These are phyloP conservation scores for Ranitomeya variabilis DNA, from an alignment of 2,113 vertebrate genomes.

Conservation along the genomic window DNA sequence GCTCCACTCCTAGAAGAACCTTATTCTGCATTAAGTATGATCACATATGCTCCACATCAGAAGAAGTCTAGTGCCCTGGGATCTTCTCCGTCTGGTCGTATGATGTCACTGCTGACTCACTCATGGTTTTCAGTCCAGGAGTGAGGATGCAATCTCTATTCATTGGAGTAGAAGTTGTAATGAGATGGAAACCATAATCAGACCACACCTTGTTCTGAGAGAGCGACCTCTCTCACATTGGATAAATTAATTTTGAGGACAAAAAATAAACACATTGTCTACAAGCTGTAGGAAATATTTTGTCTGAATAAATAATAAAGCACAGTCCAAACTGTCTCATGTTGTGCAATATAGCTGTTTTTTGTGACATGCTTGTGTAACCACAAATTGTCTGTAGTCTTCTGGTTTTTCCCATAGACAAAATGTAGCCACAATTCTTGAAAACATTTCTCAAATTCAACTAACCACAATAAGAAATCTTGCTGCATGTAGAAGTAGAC, in stretches of 20 bases:
- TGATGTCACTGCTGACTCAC: slow-evolving; percentile 8
- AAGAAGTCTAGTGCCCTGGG: background rate
- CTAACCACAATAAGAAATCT: background rate
- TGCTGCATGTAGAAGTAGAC: background rate
- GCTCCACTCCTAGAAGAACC: background rate
- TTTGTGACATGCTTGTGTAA: too few relatives aligned
- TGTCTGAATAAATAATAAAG: slow-evolving; percentile 21
- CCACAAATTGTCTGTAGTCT: too few relatives aligned
- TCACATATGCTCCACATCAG: background rate
- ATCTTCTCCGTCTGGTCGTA: background rate
- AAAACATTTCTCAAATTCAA: background rate
- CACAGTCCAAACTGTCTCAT: background rate
- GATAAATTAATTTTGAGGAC: background rate
- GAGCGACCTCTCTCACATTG: background rate
- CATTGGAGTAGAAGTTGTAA: background rate
- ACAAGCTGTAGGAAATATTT: background rate
- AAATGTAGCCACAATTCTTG: background rate
- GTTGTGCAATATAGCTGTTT: background rate
- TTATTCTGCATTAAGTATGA: background rate
- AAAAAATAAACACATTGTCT: slow-evolving; percentile 4
- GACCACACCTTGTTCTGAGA: slow-evolving; percentile 32
- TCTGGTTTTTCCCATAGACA: background rate
- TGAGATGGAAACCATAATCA: slow-evolving; percentile 2
- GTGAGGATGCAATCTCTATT: background rate
- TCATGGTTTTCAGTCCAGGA: background rate